Base-by-base conservation (phyloP, 2,113 vertebrate genomes). In the Motacilla alba region DNA sequence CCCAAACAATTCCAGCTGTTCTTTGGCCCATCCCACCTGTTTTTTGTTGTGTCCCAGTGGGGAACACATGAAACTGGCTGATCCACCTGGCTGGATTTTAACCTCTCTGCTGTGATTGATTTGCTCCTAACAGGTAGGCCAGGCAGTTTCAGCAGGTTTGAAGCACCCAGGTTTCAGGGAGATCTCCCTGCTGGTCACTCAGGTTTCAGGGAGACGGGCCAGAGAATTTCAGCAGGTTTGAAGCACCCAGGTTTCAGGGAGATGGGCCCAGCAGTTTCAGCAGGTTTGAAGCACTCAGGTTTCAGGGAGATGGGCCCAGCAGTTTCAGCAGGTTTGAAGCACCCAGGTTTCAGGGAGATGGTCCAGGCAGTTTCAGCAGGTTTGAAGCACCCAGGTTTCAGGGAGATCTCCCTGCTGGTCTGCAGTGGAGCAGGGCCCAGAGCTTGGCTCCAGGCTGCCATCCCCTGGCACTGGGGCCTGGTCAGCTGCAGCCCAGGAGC, bases 331-430 rank as follows among this genome's bases (percentile, higher is more conserved):
- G 17, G 11, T 55, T 55, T 55, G 18, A 55, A 33, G 31, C 53
- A 13, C 12, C 30, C 53, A 21, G 31, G 31, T n/a, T n/a, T 56
- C 31, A 22, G 5, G 5, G 13, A 56, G 55, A 22, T 33, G 20
- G 9, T 18, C 21, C 53, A 23, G 30, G 59, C 26, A 43, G 37
- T 17, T 72, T 12, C 18, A 28, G 33, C 24, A 30, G 33, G 9
- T 31, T 35, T 30, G 19, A 37, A 43, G 27, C 39, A 11, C 6
- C 7, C 23, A 4, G 30, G 24, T 11, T 56, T 26, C 41, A 56
- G 26, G 0, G 9, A 77, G 59, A 10, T 31, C 6, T 28, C 2
- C 1, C 1, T 37, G 44, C 66, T 16, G 70, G 4, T 18, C 3
- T 6, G n/a, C 20, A 39, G 24, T 4, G 5, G n/a, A 6, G 26